Conservation (phyloP, 2,113 vertebrate species). For the Epinephelus cyanopodus region DNA sequence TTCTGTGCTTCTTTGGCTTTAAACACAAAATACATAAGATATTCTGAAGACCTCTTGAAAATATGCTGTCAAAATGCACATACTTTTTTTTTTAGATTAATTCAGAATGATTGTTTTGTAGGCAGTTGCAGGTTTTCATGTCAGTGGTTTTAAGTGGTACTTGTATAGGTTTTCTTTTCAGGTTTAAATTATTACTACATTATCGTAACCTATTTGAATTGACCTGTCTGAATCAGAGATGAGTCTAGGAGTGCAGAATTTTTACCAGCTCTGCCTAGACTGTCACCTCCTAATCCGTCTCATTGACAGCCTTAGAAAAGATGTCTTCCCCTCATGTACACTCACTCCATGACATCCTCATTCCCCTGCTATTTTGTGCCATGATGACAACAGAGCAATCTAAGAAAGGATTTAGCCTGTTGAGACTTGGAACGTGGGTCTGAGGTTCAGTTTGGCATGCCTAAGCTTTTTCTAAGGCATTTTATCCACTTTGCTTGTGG, state of each 20-base stretch:
- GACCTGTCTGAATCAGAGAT: constrained; percentile 20
- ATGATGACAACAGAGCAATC: constrained; percentile 32
- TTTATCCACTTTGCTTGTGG: neutral
- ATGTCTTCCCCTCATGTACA: constrained; percentile 26
- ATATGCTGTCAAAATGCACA: neutral
- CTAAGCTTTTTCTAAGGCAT: constrained; percentile 5
- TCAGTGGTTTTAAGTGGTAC: no score
- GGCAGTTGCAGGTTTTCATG: neutral
- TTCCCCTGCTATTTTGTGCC: constrained; percentile 24
- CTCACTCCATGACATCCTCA: constrained; percentile 44
- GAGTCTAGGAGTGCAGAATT: constrained; percentile 8
- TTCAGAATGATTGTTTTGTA: neutral
- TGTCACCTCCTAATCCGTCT: constrained; percentile 39
- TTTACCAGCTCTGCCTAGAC: constrained; percentile 1
- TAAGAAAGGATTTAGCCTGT: constrained; percentile 28
- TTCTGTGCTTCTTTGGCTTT: neutral
- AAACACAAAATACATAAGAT: neutral
- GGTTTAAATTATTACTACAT: neutral
- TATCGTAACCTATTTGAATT: neutral
- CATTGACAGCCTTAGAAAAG: constrained; percentile 31
- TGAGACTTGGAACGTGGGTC: neutral
- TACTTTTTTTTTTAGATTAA: neutral
- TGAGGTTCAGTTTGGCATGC: constrained; percentile 13
- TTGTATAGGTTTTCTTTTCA: constrained; percentile 2
- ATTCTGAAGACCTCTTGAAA: neutral